Evolutionary conservation across 2,797 vertebrate species (phyloP), one percentile per base, ranked within the genome.

Genomic region (Pangasius djambal): DNA sequence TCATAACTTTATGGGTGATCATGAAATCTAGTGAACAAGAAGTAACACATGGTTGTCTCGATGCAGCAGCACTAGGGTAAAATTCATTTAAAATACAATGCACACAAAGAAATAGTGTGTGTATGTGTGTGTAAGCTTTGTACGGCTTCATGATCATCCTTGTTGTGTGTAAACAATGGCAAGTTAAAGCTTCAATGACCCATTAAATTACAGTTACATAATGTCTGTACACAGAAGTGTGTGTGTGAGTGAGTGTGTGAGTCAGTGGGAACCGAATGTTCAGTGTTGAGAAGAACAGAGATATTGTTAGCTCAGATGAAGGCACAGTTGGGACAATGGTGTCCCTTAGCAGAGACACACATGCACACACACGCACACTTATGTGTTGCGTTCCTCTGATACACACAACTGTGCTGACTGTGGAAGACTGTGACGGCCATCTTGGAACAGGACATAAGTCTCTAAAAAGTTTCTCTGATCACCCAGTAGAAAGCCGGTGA

Each of bases 241-340:
- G 40, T 78, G 67, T 65, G 82, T 67, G 78, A 40, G 72, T 89
- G 91, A 87, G 83, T 83, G 78, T 22, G 34, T 16, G 34, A 10
- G 15, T 85, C 50, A 52, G 40, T 57, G 72, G 20, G 79, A 91
- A 88, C 88, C 40, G 28, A 69, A 57, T 74, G 86, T 90, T 65
- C 88, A 89, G 89, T 69, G n/a, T 88, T 40, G 28, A 88, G 81
- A 89, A 90, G 74, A 90, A 87, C 40, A 52, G 86, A 12, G 88
- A 86, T 87, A 88, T 87, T 90, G 89, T 92, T 89, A 55, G 88
- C 61, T 22, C 37, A 31, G 70, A 88, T 83, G 25, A 77, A 87
- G 78, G 20, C 86, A 84, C 55, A 85, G 74, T 50, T 67, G 31
- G 72, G 63, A 91, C 91, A 90, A 61, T 52, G 63, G n/a, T 31